Conservation (phyloP, 2,888 invertebrate species). For the Caenorhabditis sp. region DNA sequence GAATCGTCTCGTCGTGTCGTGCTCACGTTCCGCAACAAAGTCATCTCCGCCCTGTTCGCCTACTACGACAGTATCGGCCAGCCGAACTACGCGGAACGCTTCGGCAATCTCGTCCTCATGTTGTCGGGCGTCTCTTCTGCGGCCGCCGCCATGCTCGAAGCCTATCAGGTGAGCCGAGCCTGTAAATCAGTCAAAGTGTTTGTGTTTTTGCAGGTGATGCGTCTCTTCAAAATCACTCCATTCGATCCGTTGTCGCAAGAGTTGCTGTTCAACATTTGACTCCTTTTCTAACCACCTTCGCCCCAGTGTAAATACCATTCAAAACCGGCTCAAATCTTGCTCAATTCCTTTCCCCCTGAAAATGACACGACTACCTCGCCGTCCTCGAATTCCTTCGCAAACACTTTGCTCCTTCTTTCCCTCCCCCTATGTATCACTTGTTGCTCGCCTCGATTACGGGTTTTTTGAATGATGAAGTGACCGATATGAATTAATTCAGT, state of each 20-base stretch:
- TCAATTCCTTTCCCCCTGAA: slow-evolving; percentile 1
- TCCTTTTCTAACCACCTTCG: not conserved
- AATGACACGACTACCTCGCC: not conserved
- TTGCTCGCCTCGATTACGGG: too few relatives aligned
- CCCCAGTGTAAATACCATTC: slow-evolving; percentile 13
- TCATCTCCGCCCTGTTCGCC: slow-evolving; percentile 72
- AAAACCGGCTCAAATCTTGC: slow-evolving; percentile 3
- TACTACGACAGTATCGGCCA: slow-evolving; percentile 67
- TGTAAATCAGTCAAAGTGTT: too few relatives aligned
- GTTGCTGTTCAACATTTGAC: slow-evolving; percentile 73
- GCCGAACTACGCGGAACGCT: slow-evolving; percentile 65
- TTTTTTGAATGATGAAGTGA: too few relatives aligned
- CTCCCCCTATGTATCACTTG: slow-evolving; percentile 27
- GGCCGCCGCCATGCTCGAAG: slow-evolving; percentile 72
- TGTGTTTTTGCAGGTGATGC: slow-evolving; percentile 73
- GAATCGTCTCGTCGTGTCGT: slow-evolving; percentile 65
- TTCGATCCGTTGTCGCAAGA: slow-evolving; percentile 77
- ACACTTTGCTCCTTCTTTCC: slow-evolving; percentile 1
- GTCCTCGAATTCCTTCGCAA: not conserved
- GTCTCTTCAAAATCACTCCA: slow-evolving; percentile 76
- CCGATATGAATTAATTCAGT: too few relatives aligned
- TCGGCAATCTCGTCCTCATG: slow-evolving; percentile 73
- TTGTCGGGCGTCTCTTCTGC: slow-evolving; percentile 73
- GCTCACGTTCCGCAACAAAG: slow-evolving; percentile 65
- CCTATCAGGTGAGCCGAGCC: slow-evolving; percentile 72